Evolutionary conservation across 2,797 vertebrate genomes (phyloP).

Genomic region (Telmatherina bonti): DNA sequence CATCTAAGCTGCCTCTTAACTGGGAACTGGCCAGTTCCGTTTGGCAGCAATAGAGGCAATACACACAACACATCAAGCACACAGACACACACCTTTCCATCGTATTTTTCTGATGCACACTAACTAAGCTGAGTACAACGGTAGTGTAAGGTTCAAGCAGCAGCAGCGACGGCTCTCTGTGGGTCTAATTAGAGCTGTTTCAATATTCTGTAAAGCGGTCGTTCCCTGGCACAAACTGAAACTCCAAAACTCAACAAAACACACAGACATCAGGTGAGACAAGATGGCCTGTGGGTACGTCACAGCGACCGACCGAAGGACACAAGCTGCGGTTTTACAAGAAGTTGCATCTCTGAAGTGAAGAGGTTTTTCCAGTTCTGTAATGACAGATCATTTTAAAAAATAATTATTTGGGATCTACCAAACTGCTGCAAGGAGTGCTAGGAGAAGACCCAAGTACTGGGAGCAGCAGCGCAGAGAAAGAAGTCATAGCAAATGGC

Average conservation of each 20-base stretch:
- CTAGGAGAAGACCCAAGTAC: too few species aligned
- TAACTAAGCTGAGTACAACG: neutral
- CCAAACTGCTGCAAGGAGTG: too few species aligned
- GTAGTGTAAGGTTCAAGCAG: constrained; percentile 16
- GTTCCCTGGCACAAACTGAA: constrained; percentile 26
- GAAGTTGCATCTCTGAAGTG: neutral
- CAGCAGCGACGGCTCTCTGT: constrained; percentile 48
- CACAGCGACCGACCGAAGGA: neutral
- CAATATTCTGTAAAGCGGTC: constrained; percentile 41
- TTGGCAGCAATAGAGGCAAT: constrained; percentile 7
- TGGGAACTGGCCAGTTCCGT: constrained; percentile 6
- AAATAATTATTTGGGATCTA: neutral
- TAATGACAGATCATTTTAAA: neutral
- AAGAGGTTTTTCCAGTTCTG: neutral
- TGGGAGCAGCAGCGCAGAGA: too few species aligned
- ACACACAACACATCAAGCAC: constrained; percentile 5
- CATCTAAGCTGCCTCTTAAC: constrained; percentile 14
- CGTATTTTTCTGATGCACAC: neutral
- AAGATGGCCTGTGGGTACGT: neutral
- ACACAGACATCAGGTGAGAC: neutral
- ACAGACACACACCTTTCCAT: constrained; percentile 1
- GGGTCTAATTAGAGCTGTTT: constrained; percentile 66
- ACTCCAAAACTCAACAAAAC: constrained; percentile 21
- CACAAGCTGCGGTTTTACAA: neutral
- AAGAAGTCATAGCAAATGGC: too few species aligned